These are phyloP conservation scores for Myotis yumanensis DNA, from an alignment of 2,113 vertebrate genomes.

Conservation along the genomic window DNA sequence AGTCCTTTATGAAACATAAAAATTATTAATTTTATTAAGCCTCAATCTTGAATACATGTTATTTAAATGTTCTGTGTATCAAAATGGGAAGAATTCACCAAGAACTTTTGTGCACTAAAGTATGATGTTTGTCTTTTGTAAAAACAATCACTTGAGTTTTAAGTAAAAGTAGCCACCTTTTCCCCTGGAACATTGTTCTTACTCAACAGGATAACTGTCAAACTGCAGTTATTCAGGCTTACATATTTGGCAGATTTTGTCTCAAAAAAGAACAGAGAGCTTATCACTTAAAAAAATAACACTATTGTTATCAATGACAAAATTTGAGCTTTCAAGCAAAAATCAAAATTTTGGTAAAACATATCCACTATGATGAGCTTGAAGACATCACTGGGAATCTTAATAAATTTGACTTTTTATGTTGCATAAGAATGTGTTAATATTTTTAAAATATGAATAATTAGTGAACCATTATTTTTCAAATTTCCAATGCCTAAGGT, in stretches of 20 bases:
- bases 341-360: constrained; percentile 21
- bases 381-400: neutral
- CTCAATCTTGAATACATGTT: neutral
- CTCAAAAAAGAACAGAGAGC: neutral
- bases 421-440: neutral
- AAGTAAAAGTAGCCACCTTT: neutral
- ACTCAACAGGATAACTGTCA: neutral
- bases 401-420: neutral
- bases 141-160: neutral
- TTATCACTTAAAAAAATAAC: neutral
- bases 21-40: neutral
- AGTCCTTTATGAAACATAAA: neutral
- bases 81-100: neutral
- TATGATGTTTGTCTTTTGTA: neutral
- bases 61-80: neutral
- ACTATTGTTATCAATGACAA: neutral
- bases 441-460: neutral
- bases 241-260: neutral
- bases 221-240: neutral
- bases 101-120: neutral
- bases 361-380: neutral
- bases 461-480: neutral
- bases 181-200: neutral
- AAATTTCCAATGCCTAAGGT: neutral
- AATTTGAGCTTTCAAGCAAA: neutral